Conservation (phyloP, 2,888 invertebrate genomes). For the Drosophila ustulata region DNA sequence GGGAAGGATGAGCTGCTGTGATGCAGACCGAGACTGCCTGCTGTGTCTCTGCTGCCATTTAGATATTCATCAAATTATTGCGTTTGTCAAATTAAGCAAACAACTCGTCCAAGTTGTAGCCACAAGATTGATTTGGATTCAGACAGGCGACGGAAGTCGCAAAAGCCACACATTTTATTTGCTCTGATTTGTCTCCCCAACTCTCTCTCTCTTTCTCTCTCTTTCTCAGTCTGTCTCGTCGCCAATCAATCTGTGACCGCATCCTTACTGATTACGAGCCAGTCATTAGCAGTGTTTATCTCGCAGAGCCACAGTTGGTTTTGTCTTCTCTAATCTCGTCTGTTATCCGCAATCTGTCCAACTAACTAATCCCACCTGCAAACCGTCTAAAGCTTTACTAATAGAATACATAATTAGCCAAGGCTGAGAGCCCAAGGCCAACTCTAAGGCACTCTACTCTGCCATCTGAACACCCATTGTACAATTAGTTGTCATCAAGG, state of each 20-base stretch:
- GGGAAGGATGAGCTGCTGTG: neutral
- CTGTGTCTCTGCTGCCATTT: slow-evolving; percentile 64
- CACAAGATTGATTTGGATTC: slow-evolving; percentile 72
- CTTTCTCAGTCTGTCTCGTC: slow-evolving; percentile 1
- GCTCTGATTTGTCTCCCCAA: slow-evolving; percentile 43
- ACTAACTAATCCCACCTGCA: slow-evolving; percentile 24
- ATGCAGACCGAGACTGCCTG: slow-evolving; percentile 38
- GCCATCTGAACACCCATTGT: neutral
- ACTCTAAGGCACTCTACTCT: neutral
- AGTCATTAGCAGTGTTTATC: slow-evolving; percentile 37
- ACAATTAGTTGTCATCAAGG: neutral
- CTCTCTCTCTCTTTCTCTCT: slow-evolving; percentile 12
- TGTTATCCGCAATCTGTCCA: slow-evolving; percentile 21
- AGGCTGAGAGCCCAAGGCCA: neutral
- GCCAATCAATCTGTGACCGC: slow-evolving; percentile 36
- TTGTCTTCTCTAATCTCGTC: slow-evolving; percentile 27
- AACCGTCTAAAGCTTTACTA: slow-evolving; percentile 20
- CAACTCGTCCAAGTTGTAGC: slow-evolving; percentile 48
- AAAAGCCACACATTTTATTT: slow-evolving; percentile 40
- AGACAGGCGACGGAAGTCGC: slow-evolving; percentile 36
- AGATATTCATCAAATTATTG: slow-evolving; percentile 79
- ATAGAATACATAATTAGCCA: slow-evolving; percentile 20
- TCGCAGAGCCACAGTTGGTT: slow-evolving; percentile 28
- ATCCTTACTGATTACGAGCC: slow-evolving; percentile 50
- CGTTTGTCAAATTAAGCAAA: slow-evolving; percentile 82